These are phyloP conservation scores for Plebejus argus DNA, from an alignment of 2,888 invertebrate species.

Conservation along the genomic window DNA sequence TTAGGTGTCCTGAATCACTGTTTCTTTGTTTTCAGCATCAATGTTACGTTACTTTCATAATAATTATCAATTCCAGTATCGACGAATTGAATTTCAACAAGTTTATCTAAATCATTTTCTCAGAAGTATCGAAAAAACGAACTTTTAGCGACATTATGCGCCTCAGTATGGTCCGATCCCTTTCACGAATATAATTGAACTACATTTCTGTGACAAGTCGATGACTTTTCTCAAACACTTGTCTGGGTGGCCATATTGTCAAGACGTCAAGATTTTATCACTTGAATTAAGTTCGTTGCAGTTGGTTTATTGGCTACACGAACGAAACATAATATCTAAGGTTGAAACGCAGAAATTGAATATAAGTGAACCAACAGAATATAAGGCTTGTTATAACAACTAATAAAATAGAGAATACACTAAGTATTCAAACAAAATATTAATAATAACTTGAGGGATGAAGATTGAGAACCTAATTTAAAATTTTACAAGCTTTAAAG, in stretches of 20 bases:
- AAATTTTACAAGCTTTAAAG: too few species aligned
- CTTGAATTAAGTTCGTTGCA: conserved; percentile 19
- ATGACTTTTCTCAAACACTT: conserved; percentile 37
- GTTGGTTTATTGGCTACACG: conserved; percentile 10
- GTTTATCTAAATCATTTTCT: background rate
- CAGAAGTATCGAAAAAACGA: conserved; percentile 1
- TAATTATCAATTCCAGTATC: background rate
- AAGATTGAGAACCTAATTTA: too few species aligned
- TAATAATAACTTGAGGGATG: too few species aligned
- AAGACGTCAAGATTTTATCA: conserved; percentile 26
- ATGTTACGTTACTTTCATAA: background rate
- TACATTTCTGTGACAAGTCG: conserved; percentile 42
- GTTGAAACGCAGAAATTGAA: background rate
- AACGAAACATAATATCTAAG: conserved; percentile 9
- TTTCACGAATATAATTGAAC: conserved; percentile 44
- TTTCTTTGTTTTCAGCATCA: too few species aligned
- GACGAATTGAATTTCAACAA: background rate
- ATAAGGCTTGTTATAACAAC: background rate
- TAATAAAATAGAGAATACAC: background rate
- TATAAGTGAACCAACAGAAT: background rate
- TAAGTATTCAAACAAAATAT: background rate
- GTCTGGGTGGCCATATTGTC: conserved; percentile 27
- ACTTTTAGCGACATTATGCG: conserved; percentile 21
- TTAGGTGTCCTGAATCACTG: background rate
- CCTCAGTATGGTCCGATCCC: conserved; percentile 37